Conservation (phyloP, 2,888 invertebrate species). For the Leptopilina syphax region DNA sequence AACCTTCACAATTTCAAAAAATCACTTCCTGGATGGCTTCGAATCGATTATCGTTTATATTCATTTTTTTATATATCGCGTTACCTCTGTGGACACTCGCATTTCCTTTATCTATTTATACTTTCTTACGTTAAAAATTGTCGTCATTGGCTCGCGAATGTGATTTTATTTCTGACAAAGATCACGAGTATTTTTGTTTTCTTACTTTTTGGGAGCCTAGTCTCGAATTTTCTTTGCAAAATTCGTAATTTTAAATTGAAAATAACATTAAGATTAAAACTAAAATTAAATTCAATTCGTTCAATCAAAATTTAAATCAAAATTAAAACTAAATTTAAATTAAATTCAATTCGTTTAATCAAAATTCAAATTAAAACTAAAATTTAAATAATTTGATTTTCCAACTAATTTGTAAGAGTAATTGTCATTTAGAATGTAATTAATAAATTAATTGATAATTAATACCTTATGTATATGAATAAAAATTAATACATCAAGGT, state of each 20-base stretch:
- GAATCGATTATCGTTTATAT: conserved; percentile 62
- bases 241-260: too few relatives aligned
- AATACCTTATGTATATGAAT: too few relatives aligned
- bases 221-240: background rate
- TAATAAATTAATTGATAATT: too few relatives aligned
- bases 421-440: too few relatives aligned
- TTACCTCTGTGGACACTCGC: conserved; percentile 40
- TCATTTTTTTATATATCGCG: too few relatives aligned
- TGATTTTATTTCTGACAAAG: conserved; percentile 44
- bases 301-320: too few relatives aligned
- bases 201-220: background rate
- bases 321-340: too few relatives aligned
- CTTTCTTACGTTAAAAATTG: conserved; percentile 55
- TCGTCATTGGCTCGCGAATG: conserved; percentile 53
- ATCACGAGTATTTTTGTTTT: conserved; percentile 34
- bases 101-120: conserved; percentile 45
- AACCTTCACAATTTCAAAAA: conserved; percentile 51
- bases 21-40: conserved; percentile 70
- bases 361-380: too few relatives aligned
- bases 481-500: too few relatives aligned
- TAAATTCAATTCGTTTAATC: too few relatives aligned
- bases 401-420: background rate
- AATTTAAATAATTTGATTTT: background rate
- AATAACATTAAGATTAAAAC: background rate
- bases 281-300: too few relatives aligned